Percentiles rank a stretch among this genome's conserved stretches.
Conservation (phyloP, 2,888 invertebrate species). For the Trissolcus brochymenae region DNA sequence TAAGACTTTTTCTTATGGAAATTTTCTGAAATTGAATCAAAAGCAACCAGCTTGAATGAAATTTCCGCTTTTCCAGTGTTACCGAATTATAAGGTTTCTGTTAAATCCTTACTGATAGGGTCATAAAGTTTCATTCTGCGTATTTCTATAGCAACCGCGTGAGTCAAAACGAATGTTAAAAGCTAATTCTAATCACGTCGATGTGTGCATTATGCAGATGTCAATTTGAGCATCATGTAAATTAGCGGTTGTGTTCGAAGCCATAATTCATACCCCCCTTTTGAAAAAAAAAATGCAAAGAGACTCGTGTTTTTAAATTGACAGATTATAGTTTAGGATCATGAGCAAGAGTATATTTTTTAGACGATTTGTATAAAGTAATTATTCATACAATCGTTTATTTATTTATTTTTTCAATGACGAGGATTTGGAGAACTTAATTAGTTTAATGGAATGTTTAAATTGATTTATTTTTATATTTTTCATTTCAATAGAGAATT, state of each 20-base stretch:
- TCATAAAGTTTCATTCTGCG: constrained; percentile 3
- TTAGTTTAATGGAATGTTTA: not conserved
- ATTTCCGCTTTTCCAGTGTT: too few relatives aligned
- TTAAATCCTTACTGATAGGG: not conserved
- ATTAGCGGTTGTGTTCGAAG: not conserved
- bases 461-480: not conserved
- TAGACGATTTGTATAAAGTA: constrained; percentile 7
- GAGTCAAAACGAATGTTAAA: constrained; percentile 4
- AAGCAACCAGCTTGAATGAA: not conserved
- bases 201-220: constrained; percentile 12
- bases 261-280: not conserved
- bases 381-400: too few relatives aligned
- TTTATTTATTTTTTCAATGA: too few relatives aligned
- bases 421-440: not conserved
- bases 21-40: too few relatives aligned
- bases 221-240: constrained; percentile 16
- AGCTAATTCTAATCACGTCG: constrained; percentile 11
- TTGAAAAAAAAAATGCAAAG: not conserved
- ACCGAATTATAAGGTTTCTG: too few relatives aligned
- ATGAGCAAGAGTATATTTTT: constrained; percentile 22
- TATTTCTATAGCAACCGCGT: not conserved
- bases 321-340: constrained; percentile 26
- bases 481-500: not conserved
- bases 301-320: constrained; percentile 24
- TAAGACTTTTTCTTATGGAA: too few relatives aligned